phyloP scores from a whole-genome alignment of 2,797 vertebrate species.

The Pseudotriccus pelzelni region DNA sequence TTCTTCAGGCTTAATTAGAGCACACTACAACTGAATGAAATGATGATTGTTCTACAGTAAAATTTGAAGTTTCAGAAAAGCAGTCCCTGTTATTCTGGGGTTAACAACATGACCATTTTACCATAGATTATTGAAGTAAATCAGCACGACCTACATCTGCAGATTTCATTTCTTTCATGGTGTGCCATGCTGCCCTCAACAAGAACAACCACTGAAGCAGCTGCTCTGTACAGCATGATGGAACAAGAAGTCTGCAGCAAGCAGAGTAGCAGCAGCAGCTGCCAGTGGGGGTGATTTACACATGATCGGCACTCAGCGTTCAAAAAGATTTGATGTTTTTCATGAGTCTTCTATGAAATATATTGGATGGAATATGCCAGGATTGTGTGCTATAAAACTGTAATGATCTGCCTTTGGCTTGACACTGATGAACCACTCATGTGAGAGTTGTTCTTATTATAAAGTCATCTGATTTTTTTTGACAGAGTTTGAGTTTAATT shows the following conservation, averaged over 20 bases:
- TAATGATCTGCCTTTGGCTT: neutral
- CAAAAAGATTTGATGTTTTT: conserved; percentile 51
- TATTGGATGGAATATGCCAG: conserved; percentile 5
- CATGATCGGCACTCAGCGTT: conserved; percentile 35
- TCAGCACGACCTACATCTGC: conserved; percentile 49
- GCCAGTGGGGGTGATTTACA: conserved; percentile 59
- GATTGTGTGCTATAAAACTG: neutral
- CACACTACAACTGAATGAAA: conserved; percentile 15
- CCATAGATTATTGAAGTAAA: conserved; percentile 56
- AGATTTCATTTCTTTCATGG: conserved; percentile 65
- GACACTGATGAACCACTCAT: neutral
- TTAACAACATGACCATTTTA: conserved; percentile 39
- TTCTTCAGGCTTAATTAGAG: conserved; percentile 54
- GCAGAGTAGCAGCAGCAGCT: conserved; percentile 55
- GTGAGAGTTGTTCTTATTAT: neutral
- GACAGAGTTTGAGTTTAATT: neutral
- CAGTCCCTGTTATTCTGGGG: conserved; percentile 14
- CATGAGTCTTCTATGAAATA: conserved; percentile 1
- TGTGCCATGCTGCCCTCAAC: conserved; percentile 63
- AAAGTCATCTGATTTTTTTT: conserved; percentile 9
- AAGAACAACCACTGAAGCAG: conserved; percentile 66
- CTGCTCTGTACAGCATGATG: conserved; percentile 62
- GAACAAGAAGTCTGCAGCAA: conserved; percentile 62
- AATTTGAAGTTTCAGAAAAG: conserved; percentile 8
- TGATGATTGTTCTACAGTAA: conserved; percentile 7